Evolutionary conservation across 2,888 invertebrate genomes (phyloP).

Genomic region (Scelioninae gen. 1): DNA sequence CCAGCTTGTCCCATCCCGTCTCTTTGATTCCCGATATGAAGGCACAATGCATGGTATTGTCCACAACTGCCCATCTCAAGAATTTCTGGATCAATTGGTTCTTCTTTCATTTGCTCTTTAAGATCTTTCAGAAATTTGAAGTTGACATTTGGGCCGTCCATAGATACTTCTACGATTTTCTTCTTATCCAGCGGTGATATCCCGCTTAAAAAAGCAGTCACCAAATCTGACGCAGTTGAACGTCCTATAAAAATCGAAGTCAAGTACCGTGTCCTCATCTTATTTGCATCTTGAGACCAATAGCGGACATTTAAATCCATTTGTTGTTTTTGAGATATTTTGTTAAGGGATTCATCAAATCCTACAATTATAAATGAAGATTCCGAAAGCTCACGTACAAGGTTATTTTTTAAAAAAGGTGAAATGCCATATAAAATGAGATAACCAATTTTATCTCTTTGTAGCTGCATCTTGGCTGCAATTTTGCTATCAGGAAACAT

Average conservation of each 20-base stretch:
- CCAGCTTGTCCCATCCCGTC: constrained; percentile 69
- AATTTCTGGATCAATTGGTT: constrained; percentile 15
- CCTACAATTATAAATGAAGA: constrained; percentile 48
- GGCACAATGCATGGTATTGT: constrained; percentile 17
- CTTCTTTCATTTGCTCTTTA: constrained; percentile 15
- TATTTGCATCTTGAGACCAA: constrained; percentile 66
- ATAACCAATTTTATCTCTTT: constrained; percentile 69
- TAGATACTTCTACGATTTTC: constrained; percentile 31
- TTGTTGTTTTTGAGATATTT: constrained; percentile 70
- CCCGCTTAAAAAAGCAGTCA: constrained; percentile 18
- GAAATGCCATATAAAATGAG: constrained; percentile 46
- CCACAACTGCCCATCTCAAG: constrained; percentile 33
- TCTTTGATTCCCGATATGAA: constrained; percentile 37
- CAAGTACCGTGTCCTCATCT: constrained; percentile 72
- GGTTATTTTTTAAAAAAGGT: constrained; percentile 30
- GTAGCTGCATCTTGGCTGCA: constrained; percentile 66
- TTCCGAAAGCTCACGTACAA: constrained; percentile 22
- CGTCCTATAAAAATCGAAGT: constrained; percentile 70
- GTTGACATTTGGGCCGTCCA: constrained; percentile 34
- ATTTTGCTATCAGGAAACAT: constrained; percentile 71
- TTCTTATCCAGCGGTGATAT: constrained; percentile 16
- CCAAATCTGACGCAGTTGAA: constrained; percentile 34
- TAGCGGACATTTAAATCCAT: constrained; percentile 74
- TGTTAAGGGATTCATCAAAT: constrained; percentile 72
- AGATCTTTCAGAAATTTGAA: constrained; percentile 18